Evolutionary conservation across 2,888 invertebrate species (phyloP).

Genomic region (Isoperla grammatica): DNA sequence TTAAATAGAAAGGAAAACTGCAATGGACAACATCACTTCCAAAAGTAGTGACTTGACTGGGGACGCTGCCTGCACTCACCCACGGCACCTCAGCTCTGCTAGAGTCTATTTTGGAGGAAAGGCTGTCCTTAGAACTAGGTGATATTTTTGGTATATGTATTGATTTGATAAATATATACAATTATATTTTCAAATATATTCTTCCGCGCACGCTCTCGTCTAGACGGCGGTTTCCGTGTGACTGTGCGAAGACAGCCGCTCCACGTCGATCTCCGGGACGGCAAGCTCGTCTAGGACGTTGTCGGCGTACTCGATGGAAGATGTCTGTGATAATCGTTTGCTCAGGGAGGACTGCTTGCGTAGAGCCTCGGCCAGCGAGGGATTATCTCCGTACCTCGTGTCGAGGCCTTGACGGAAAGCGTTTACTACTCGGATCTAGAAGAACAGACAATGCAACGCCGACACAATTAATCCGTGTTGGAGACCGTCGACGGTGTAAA

Average conservation of each 20-base stretch:
- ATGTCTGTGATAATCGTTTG: constrained; percentile 86
- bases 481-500: too few relatives aligned
- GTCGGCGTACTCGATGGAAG: constrained; percentile 88
- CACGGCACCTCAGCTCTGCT: background rate
- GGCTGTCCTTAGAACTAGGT: constrained; percentile 17
- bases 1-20: background rate
- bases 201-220: constrained; percentile 28
- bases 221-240: constrained; percentile 94
- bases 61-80: constrained; percentile 1
- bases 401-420: constrained; percentile 99
- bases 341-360: constrained; percentile 89
- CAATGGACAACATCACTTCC: constrained; percentile 5
- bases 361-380: constrained; percentile 87
- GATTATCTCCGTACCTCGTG: constrained; percentile 87
- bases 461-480: too few relatives aligned
- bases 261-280: constrained; percentile 88
- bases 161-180: background rate
- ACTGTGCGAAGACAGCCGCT: constrained; percentile 86
- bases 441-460: constrained; percentile 39
- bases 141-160: background rate
- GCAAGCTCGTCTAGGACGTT: constrained; percentile 81
- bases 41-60: background rate
- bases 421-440: constrained; percentile 99
- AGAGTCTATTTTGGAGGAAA: constrained; percentile 12
- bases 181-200: background rate